phyloP scores from a whole-genome alignment of 2,113 vertebrate genomes.

The Pterocles orientalis region DNA sequence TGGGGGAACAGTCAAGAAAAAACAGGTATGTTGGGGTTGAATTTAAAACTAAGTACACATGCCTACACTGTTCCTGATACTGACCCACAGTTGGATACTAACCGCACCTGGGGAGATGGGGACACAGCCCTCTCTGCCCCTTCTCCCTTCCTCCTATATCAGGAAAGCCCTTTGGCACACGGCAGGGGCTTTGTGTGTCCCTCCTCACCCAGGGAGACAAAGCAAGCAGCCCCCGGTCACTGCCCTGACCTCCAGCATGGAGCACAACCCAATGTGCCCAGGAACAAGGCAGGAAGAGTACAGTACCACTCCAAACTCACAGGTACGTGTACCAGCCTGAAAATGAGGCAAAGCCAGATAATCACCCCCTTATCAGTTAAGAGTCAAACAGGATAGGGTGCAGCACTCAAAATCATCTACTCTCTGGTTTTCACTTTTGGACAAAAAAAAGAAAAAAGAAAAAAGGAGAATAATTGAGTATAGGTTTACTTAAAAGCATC shows the following conservation, averaged over 20 bases:
- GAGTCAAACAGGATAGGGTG: background rate
- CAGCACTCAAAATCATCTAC: background rate
- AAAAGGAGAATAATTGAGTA: background rate
- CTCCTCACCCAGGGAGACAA: too few species aligned
- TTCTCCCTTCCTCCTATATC: background rate
- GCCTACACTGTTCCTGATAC: background rate
- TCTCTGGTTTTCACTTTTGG: background rate
- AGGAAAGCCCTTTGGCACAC: background rate
- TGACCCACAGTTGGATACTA: background rate
- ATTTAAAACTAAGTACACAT: background rate
- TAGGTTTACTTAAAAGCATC: background rate
- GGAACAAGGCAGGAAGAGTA: background rate
- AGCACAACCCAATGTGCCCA: rapidly evolving
- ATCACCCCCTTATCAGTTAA: background rate
- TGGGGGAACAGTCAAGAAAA: background rate
- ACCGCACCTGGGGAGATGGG: rapidly evolving
- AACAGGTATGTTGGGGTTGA: background rate
- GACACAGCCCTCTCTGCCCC: too few species aligned
- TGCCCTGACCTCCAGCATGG: background rate
- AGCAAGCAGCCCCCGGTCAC: rapidly evolving
- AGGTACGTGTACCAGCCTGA: background rate
- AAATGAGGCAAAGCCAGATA: background rate
- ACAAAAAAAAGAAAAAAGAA: background rate
- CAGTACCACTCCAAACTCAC: background rate
- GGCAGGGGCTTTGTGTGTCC: rapidly evolving